A percentile compares a stretch with the other conserved stretches of the same genome.
Evolutionary conservation across 1,140 invertebrate genomes (phyloP).

Genomic region (Bombus confusus): DNA sequence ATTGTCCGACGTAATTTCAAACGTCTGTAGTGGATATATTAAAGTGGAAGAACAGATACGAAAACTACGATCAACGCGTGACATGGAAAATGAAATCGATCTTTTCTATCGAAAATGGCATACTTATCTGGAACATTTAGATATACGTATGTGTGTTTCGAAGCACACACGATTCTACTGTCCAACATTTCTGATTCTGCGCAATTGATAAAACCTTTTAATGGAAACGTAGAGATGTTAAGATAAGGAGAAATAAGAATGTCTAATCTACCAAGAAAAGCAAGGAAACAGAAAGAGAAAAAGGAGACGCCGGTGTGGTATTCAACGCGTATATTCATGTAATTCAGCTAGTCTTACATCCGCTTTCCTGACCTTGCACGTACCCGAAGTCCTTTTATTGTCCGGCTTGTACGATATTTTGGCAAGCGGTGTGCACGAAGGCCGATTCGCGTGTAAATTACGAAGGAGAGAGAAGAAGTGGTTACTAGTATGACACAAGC

Average conservation of each 20-base stretch:
- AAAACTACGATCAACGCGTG: too few relatives aligned
- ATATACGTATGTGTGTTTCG: too few relatives aligned
- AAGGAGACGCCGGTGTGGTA: neutral
- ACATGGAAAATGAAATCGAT: too few relatives aligned
- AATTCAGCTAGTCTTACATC: constrained; percentile 19
- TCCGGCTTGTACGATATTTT: constrained; percentile 13
- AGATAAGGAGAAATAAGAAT: too few relatives aligned
- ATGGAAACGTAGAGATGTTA: too few relatives aligned
- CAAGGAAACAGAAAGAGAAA: too few relatives aligned
- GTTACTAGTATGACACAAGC: neutral
- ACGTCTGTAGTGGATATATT: neutral
- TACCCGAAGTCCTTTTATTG: constrained; percentile 31
- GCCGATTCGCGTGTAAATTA: constrained; percentile 49
- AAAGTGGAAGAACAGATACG: neutral
- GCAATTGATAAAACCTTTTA: too few relatives aligned
- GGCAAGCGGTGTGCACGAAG: constrained; percentile 30
- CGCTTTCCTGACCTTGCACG: constrained; percentile 32
- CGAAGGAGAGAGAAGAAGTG: neutral
- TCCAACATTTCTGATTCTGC: too few relatives aligned
- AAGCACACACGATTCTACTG: too few relatives aligned
- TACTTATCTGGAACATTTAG: too few relatives aligned
- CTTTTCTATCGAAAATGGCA: too few relatives aligned
- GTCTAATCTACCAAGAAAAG: too few relatives aligned
- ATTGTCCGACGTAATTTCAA: neutral
- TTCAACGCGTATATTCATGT: neutral